These are phyloP conservation scores for Elysia chlorotica DNA, from an alignment of 1,140 invertebrate genomes.

Conservation along the genomic window DNA sequence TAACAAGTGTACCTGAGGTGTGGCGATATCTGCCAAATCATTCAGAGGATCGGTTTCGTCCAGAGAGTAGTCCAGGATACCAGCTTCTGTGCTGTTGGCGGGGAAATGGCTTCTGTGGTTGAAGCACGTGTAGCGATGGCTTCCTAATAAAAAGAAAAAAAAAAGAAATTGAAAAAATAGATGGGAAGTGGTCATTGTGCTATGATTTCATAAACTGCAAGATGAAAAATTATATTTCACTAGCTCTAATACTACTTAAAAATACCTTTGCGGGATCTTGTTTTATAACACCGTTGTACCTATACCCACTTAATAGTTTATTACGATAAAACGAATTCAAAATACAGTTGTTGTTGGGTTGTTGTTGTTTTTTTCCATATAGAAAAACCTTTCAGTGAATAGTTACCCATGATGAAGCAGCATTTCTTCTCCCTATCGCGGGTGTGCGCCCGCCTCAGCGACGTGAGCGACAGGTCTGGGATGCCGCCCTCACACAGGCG, in stretches of 20 bases:
- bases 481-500: conserved; percentile 40
- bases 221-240: no score
- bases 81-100: conserved; percentile 2
- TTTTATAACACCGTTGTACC: no score
- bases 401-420: conserved; percentile 43
- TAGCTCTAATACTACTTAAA: no score
- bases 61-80: conserved; percentile 25
- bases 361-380: background rate
- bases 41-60: conserved; percentile 42
- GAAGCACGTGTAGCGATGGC: conserved; percentile 40
- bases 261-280: no score
- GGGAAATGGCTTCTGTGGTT: conserved; percentile 3
- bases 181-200: background rate
- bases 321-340: no score
- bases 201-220: background rate
- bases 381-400: background rate
- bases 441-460: conserved; percentile 29
- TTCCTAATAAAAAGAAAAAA: conserved; percentile 26
- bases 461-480: conserved; percentile 38
- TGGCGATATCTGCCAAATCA: conserved; percentile 35
- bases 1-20: no score
- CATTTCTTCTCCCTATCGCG: conserved; percentile 32
- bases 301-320: no score
- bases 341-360: background rate
- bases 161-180: background rate